A percentile compares a stretch with the other conserved stretches of the same genome.
phyloP scores from a whole-genome alignment of 2,797 vertebrate species.

The Artibeus jamaicensis region DNA sequence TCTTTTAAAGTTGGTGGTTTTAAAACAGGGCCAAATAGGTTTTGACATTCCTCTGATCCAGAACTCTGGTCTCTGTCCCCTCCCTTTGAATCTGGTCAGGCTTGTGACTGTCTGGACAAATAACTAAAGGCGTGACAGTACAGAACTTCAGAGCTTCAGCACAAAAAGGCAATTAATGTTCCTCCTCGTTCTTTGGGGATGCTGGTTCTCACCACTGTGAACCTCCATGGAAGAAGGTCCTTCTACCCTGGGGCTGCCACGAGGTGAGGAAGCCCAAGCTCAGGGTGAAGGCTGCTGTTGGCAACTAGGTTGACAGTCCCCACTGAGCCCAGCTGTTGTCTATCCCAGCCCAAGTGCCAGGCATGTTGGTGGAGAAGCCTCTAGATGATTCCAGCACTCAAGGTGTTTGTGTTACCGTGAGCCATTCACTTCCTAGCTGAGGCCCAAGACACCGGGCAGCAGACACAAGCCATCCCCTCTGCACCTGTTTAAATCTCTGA shows the following conservation, averaged over 20 bases:
- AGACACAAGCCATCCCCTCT: not conserved
- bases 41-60: not conserved
- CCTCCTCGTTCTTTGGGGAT: not conserved
- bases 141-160: not conserved
- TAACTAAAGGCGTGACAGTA: not conserved
- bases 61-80: not conserved
- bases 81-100: not conserved
- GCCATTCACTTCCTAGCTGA: not conserved
- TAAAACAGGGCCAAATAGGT: not conserved
- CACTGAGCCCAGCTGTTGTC: not conserved
- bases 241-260: not conserved
- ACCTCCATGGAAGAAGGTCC: not conserved
- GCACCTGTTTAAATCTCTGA: not conserved
- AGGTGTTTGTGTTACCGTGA: not conserved
- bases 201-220: not conserved
- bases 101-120: not conserved
- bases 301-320: not conserved
- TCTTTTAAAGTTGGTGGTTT: not conserved
- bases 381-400: not conserved
- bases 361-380: not conserved
- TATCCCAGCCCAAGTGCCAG: not conserved
- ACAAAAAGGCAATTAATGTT: not conserved
- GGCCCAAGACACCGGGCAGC: not conserved
- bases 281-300: not conserved
- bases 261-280: not conserved